Percentiles rank a stretch among this genome's conserved stretches.
These are phyloP conservation scores for Marmota flaviventris DNA, from an alignment of 2,113 vertebrate species.

Conservation along the genomic window DNA sequence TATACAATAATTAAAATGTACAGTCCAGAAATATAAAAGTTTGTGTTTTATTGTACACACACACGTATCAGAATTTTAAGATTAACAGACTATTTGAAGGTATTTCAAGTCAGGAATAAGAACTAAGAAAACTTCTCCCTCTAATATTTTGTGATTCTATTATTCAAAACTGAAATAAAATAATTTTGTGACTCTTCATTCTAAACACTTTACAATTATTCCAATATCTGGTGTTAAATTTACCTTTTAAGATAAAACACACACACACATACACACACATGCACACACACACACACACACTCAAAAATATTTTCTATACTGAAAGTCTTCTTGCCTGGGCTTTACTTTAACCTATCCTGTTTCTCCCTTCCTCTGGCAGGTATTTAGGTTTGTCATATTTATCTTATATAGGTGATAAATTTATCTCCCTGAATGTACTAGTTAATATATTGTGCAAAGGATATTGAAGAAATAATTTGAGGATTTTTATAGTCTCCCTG, in stretches of 20 bases:
- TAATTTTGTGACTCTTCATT: background rate
- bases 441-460: background rate
- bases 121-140: background rate
- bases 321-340: background rate
- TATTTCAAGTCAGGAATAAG: background rate
- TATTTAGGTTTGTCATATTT: background rate
- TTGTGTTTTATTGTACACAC: background rate
- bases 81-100: background rate
- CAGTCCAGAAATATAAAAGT: background rate
- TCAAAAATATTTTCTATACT: background rate
- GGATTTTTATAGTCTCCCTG: background rate
- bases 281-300: background rate
- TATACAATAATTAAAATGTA: background rate
- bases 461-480: background rate
- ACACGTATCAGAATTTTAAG: background rate
- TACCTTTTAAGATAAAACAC: background rate
- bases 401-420: background rate
- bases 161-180: slow-evolving; percentile 32
- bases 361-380: background rate
- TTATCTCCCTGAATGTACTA: background rate
- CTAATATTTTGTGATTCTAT: background rate
- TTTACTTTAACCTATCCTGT: background rate
- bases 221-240: background rate
- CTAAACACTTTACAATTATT: background rate
- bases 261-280: background rate